phyloP scores from a whole-genome alignment of 2,888 invertebrate species.

The Geotrupes spiniger region DNA sequence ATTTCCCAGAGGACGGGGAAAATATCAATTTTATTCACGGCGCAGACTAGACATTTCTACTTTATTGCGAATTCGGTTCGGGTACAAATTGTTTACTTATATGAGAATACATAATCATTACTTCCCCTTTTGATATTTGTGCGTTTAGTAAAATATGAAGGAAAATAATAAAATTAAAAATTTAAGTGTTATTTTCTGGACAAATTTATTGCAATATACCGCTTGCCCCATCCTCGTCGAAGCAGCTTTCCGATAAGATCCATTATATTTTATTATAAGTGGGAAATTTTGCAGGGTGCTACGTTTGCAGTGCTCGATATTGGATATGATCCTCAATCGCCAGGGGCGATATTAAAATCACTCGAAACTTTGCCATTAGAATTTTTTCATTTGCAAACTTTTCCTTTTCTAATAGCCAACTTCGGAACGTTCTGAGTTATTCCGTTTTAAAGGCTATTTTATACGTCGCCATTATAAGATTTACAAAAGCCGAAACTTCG shows the following conservation, averaged over 20 bases:
- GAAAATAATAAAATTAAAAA: no score
- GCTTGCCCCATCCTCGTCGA: no score
- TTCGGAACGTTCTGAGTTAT: not conserved
- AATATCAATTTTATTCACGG: constrained; percentile 2
- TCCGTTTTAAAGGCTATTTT: constrained; percentile 2
- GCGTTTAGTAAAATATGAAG: no score
- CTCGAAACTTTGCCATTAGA: no score
- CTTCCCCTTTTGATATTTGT: no score
- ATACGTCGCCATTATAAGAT: not conserved
- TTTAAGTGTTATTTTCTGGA: no score
- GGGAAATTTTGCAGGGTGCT: not conserved
- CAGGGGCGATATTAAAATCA: no score
- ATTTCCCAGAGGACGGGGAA: not conserved
- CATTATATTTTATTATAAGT: not conserved
- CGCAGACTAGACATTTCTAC: not conserved
- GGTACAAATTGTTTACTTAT: constrained; percentile 1
- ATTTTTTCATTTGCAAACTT: no score
- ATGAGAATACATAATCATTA: not conserved
- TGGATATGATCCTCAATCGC: no score
- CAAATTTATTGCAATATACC: no score
- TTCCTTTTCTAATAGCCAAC: no score
- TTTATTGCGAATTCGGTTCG: not conserved
- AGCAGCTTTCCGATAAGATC: not conserved
- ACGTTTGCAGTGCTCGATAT: no score
- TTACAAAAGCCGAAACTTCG: not conserved